phyloP scores from a whole-genome alignment of 2,888 invertebrate species.

The Melanargia galathea region DNA sequence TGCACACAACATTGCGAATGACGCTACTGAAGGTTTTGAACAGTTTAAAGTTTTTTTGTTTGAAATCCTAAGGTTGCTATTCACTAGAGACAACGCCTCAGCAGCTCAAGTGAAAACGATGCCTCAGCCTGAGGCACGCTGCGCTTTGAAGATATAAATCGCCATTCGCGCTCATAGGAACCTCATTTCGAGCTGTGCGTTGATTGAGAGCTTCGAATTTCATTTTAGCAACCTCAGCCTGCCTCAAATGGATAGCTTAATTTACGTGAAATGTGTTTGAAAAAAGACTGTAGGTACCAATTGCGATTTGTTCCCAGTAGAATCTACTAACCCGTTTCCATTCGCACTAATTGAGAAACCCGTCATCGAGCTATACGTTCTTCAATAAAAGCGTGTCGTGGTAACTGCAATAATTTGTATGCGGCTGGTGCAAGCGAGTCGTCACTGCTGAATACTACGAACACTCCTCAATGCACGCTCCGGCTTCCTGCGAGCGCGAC shows the following conservation, averaged over 20 bases:
- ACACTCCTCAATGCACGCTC: conserved; percentile 37
- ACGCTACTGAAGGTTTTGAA: too few species aligned
- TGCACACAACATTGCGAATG: too few species aligned
- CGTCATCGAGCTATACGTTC: conserved; percentile 15
- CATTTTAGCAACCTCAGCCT: too few species aligned
- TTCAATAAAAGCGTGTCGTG: conserved; percentile 22
- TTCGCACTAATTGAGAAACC: conserved; percentile 26
- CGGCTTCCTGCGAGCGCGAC: conserved; percentile 42
- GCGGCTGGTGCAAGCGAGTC: conserved; percentile 29
- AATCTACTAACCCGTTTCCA: conserved; percentile 7
- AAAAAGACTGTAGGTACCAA: conserved; percentile 4
- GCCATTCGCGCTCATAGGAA: too few species aligned
- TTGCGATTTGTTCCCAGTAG: not conserved
- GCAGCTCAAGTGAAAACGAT: too few species aligned
- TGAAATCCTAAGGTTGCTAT: too few species aligned
- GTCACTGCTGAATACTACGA: conserved; percentile 29
- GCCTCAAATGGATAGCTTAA: not conserved
- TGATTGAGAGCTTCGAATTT: too few species aligned
- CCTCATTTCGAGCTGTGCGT: too few species aligned
- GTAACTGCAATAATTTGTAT: conserved; percentile 36
- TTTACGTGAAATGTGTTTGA: not conserved
- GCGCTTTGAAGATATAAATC: too few species aligned
- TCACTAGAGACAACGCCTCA: too few species aligned
- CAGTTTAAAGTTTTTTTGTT: too few species aligned
- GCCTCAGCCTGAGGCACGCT: too few species aligned